phyloP scores from a whole-genome alignment of 2,113 vertebrate species.

The Aplodontia rufa region DNA sequence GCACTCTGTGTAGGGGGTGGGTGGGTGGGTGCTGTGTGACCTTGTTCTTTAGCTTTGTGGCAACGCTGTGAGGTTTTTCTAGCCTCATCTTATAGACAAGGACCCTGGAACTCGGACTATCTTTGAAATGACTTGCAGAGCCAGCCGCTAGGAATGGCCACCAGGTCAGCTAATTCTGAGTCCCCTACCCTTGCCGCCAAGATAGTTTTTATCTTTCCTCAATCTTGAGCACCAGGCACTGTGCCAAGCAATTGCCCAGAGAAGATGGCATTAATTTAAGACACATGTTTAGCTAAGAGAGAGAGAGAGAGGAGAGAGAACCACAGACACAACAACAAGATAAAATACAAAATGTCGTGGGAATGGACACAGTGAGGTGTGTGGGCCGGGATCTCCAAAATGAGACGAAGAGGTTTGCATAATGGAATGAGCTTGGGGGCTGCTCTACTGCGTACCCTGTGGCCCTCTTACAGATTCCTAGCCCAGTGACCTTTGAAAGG shows the following conservation, averaged over 20 bases:
- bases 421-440: too few species aligned
- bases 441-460: too few species aligned
- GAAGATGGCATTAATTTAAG: neutral
- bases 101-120: neutral
- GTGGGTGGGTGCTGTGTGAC: neutral
- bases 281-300: too few species aligned
- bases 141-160: neutral
- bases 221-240: neutral
- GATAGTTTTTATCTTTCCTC: neutral
- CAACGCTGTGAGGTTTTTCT: neutral
- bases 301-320: too few species aligned
- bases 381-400: too few species aligned
- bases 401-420: too few species aligned
- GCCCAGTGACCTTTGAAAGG: too few species aligned
- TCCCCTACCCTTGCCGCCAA: neutral
- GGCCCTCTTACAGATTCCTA: too few species aligned
- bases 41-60: neutral
- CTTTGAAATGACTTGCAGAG: neutral
- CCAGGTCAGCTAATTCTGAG: neutral
- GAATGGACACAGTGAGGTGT: too few species aligned
- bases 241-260: neutral
- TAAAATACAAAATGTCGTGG: too few species aligned
- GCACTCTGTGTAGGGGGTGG: too few species aligned
- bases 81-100: neutral
- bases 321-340: too few species aligned